A percentile compares a stretch with the other conserved stretches of the same genome.
phyloP scores from a whole-genome alignment of 2,113 vertebrate genomes.

The Pionites leucogaster region DNA sequence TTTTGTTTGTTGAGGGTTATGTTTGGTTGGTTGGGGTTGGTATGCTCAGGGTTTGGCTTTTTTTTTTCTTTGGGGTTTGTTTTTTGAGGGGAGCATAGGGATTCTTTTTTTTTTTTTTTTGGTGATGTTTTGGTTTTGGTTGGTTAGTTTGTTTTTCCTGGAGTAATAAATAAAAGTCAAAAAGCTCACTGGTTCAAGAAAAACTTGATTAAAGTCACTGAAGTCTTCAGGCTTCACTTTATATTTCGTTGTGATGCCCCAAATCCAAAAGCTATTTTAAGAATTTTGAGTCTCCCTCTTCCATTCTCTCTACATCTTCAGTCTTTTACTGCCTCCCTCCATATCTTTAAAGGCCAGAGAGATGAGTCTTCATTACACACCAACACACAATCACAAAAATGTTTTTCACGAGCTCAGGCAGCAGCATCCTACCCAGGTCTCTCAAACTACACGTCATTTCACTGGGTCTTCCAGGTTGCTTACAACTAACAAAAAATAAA shows the following conservation, averaged over 20 bases:
- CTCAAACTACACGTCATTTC: not conserved
- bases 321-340: not conserved
- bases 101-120: too few relatives aligned
- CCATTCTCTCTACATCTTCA: not conserved
- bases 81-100: not conserved
- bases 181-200: not conserved
- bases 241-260: not conserved
- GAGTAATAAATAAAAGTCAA: not conserved
- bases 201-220: not conserved
- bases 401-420: not conserved
- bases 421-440: not conserved
- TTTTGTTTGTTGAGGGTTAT: not conserved
- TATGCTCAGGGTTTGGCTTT: not conserved
- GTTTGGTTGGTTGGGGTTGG: not conserved
- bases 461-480: not conserved
- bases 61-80: not conserved
- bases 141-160: not conserved
- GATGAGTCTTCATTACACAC: not conserved
- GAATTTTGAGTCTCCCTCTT: not conserved
- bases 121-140: not conserved
- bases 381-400: not conserved
- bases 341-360: not conserved
- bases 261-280: not conserved
- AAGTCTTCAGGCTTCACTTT: not conserved
- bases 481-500: not conserved